phyloP scores from a whole-genome alignment of 1,140 invertebrate species.

The Drosophila mojavensis region DNA sequence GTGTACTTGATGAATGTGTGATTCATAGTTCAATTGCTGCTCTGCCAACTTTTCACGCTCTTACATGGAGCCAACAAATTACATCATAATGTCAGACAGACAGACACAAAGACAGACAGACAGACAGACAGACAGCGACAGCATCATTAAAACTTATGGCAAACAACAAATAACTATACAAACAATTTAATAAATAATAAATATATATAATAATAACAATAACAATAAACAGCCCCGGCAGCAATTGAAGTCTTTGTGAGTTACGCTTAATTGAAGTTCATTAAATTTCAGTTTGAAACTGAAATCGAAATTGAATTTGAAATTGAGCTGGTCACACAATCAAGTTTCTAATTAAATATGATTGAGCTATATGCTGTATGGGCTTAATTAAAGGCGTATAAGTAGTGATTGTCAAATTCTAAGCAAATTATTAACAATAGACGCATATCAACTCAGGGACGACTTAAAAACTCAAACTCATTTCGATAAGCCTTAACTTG shows the following conservation, averaged over 20 bases:
- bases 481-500: slow-evolving; percentile 24
- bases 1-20: slow-evolving; percentile 27
- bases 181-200: slow-evolving; percentile 13
- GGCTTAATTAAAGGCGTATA: slow-evolving; percentile 26
- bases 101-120: slow-evolving; percentile 15
- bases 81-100: slow-evolving; percentile 59
- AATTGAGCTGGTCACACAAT: slow-evolving; percentile 63
- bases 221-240: slow-evolving; percentile 41
- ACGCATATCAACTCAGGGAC: slow-evolving; percentile 57
- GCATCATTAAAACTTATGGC: slow-evolving; percentile 34
- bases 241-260: slow-evolving; percentile 7
- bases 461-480: slow-evolving; percentile 35
- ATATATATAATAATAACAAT: slow-evolving; percentile 2
- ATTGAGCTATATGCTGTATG: slow-evolving; percentile 9
- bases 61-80: slow-evolving; percentile 31
- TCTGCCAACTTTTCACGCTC: slow-evolving; percentile 17
- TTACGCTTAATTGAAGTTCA: slow-evolving; percentile 73
- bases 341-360: slow-evolving; percentile 63
- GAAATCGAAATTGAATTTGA: slow-evolving; percentile 51
- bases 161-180: slow-evolving; percentile 39
- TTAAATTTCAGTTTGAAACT: slow-evolving; percentile 63
- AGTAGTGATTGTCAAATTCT: slow-evolving; percentile 60
- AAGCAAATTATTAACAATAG: slow-evolving; percentile 36
- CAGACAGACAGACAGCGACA: slow-evolving; percentile 31
- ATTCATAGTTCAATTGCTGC: slow-evolving; percentile 46